Evolutionary conservation across 2,888 invertebrate genomes (phyloP).

Genomic region (Lasioglossum marginatum): DNA sequence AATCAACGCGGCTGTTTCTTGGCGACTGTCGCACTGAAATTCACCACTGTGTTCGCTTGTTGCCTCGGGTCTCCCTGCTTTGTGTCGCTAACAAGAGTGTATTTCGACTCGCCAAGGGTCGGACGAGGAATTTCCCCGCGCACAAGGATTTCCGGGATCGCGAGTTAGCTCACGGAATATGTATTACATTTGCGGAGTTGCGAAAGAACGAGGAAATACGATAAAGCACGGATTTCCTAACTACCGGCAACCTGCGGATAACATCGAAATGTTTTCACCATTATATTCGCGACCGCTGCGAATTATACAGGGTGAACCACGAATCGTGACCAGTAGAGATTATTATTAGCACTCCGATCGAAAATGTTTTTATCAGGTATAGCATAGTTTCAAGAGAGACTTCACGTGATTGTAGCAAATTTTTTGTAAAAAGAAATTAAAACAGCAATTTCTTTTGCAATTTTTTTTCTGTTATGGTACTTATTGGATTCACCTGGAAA

Average conservation of each 20-base stretch:
- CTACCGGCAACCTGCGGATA: neutral
- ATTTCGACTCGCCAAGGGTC: neutral
- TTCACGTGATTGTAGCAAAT: too few species aligned
- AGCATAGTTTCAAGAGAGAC: too few species aligned
- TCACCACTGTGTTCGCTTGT: neutral
- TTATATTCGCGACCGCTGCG: too few species aligned
- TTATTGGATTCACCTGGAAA: too few species aligned
- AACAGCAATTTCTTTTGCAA: too few species aligned
- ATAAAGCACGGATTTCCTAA: neutral
- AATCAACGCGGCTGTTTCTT: conserved; percentile 25
- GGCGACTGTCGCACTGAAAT: neutral
- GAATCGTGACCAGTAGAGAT: too few species aligned
- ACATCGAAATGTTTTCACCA: too few species aligned
- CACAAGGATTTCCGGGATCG: neutral
- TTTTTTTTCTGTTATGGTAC: too few species aligned
- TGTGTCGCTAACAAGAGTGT: neutral
- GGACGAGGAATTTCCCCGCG: neutral
- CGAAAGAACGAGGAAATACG: neutral
- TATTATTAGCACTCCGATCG: too few species aligned
- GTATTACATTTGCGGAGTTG: neutral
- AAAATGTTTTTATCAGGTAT: too few species aligned
- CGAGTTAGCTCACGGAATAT: neutral
- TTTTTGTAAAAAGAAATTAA: too few species aligned
- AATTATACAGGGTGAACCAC: too few species aligned
- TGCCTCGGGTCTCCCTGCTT: neutral